Conservation (phyloP, 2,797 vertebrate genomes). For the Staurois parvus region DNA sequence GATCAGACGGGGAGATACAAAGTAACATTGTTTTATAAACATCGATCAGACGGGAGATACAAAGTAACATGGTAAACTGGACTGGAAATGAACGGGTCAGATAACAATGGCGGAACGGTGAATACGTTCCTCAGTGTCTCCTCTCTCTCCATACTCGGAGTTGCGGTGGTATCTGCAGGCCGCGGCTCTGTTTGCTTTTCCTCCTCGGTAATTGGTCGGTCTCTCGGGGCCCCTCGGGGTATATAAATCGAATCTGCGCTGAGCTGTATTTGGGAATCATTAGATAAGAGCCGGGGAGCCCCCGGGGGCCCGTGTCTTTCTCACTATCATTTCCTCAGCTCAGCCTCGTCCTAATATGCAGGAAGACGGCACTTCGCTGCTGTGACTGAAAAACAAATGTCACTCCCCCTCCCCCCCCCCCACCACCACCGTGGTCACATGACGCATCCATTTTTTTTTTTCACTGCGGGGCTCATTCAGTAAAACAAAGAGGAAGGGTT, state of each 20-base stretch:
- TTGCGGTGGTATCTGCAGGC: not conserved
- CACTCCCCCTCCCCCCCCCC: too few relatives aligned
- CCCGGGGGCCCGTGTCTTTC: not conserved
- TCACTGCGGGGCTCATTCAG: too few relatives aligned
- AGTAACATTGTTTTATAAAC: too few relatives aligned
- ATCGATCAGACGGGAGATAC: too few relatives aligned
- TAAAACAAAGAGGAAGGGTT: too few relatives aligned
- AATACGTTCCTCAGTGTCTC: too few relatives aligned
- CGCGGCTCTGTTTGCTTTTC: not conserved
- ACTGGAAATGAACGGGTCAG: too few relatives aligned
- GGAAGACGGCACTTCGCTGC: not conserved
- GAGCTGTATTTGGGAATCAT: constrained; percentile 24
- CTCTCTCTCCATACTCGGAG: too few relatives aligned
- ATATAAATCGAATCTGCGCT: not conserved
- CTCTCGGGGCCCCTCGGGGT: not conserved
- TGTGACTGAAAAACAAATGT: not conserved
- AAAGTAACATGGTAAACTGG: too few relatives aligned
- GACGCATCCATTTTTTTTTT: not conserved
- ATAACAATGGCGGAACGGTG: not conserved
- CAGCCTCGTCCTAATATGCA: not conserved
- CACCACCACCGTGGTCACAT: too few relatives aligned
- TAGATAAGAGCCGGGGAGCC: constrained; percentile 18
- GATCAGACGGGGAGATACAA: too few relatives aligned
- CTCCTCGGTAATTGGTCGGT: not conserved
- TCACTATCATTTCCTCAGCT: constrained; percentile 13